Base-by-base conservation (phyloP, 2,113 vertebrate genomes). In the Addax nasomaculatus region DNA sequence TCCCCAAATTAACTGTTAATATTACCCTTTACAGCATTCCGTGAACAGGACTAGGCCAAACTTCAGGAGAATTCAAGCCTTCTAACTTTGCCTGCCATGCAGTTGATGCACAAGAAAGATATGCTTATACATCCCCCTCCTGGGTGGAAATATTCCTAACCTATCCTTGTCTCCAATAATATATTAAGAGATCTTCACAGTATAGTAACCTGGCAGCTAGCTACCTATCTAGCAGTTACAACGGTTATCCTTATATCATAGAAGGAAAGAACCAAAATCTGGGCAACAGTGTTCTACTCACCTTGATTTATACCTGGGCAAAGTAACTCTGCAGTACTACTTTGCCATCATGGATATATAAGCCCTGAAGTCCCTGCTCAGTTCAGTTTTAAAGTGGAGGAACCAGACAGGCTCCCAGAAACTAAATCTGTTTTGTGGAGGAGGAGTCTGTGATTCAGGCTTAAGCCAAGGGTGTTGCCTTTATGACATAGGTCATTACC, bases 401-500 rank as follows among this genome's bases (percentile, higher is more conserved):
- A 86, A 81, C 39, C 73, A 81, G 58, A 93, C n/a, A 21, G 57
- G 30, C 70, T 97, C 78, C 67, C 78, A 85, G 47, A n/a, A 95
- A 86, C 58, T 95, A 45, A 85, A 86, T 60, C 45, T 83, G 51
- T 80, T 87, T 96, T 23, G 27, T 45, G 43, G 70, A 91, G 90
- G 86, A 96, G 53, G 55, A 89, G 87, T 45, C 49, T 95, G 7
- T 91, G 49, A 93, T 85, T 89, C 27, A 86, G 36, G 55, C 17
- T 51, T 93, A 91, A 95, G 49, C 70, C 84, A 78, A 91, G 58
- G 83, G 87, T 89, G 93, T 97, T 95, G 27, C 60, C 33, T 9
- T 62, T 36, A 55, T 51, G 55, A 92, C 60, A 86, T 29, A 87
- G 43, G 62, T 58, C 62, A 30, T 67, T 89, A 51, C 55, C 0